A percentile compares a stretch with the other conserved stretches of the same genome.
phyloP scores from a whole-genome alignment of 1,140 invertebrate species.

The Heliconius eleuchia region DNA sequence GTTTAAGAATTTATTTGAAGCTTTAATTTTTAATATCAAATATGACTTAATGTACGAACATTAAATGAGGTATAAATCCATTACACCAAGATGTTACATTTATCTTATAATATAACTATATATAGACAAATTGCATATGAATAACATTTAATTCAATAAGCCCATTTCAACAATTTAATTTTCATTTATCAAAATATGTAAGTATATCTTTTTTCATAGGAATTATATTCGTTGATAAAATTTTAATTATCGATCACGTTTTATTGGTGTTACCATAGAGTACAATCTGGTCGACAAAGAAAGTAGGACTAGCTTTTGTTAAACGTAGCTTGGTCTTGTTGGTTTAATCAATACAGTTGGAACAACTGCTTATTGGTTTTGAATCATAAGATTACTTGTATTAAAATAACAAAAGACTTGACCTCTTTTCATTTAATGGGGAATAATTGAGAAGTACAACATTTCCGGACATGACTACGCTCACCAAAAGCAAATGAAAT shows the following conservation, averaged over 20 bases:
- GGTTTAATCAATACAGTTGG: neutral
- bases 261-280: conserved; percentile 24
- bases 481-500: conserved; percentile 16
- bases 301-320: conserved; percentile 5
- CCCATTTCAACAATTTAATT: conserved; percentile 63
- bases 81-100: conserved; percentile 62
- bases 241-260: conserved; percentile 37
- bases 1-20: conserved; percentile 44
- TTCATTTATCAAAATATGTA: conserved; percentile 70
- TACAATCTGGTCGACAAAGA: neutral
- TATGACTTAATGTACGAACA: conserved; percentile 38
- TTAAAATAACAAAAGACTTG: neutral
- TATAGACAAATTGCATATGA: conserved; percentile 59
- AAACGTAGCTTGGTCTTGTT: conserved; percentile 6
- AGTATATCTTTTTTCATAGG: conserved; percentile 58
- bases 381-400: neutral
- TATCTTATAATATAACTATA: conserved; percentile 49
- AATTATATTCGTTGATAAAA: conserved; percentile 69
- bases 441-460: neutral
- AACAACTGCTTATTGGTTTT: neutral
- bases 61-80: conserved; percentile 60
- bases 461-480: conserved; percentile 15
- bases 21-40: conserved; percentile 38
- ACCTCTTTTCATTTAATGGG: neutral
- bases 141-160: conserved; percentile 62